A percentile compares a stretch with the other conserved stretches of the same genome.
Conservation (phyloP, 2,888 invertebrate genomes). For the Polymixis lichenea region DNA sequence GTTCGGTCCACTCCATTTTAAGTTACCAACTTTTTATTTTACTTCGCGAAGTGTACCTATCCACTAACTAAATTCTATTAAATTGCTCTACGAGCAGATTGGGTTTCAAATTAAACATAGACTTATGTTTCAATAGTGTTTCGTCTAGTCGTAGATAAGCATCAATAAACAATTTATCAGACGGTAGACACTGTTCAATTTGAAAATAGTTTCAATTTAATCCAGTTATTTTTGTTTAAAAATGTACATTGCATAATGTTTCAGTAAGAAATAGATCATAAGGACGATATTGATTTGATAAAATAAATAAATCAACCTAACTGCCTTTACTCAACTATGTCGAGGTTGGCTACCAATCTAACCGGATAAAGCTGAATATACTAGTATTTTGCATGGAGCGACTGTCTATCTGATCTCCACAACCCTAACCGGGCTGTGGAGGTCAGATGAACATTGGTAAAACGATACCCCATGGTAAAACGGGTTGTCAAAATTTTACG, state of each 20-base stretch:
- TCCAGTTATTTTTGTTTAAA: not conserved
- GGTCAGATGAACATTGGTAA: too few species aligned
- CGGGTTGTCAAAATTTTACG: not conserved
- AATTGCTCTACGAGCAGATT: constrained; percentile 14
- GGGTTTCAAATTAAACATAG: constrained; percentile 26
- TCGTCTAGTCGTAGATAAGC: constrained; percentile 7
- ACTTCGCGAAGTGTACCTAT: not conserved
- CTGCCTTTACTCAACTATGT: not conserved
- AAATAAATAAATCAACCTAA: not conserved
- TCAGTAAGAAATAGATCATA: not conserved
- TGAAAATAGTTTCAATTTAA: not conserved
- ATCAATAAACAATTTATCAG: not conserved
- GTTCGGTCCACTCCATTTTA: not conserved
- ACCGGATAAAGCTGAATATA: not conserved
- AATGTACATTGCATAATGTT: not conserved
- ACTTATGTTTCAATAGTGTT: constrained; percentile 6
- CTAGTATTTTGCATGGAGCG: not conserved
- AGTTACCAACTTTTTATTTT: constrained; percentile 13
- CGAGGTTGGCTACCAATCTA: not conserved
- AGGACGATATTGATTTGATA: not conserved
- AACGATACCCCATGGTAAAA: not conserved
- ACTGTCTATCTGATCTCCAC: too few species aligned
- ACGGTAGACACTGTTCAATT: not conserved
- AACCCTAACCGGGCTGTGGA: too few species aligned
- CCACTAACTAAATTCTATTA: constrained; percentile 2